phyloP scores from a whole-genome alignment of 2,888 invertebrate genomes.

The Pegoplata infirma region DNA sequence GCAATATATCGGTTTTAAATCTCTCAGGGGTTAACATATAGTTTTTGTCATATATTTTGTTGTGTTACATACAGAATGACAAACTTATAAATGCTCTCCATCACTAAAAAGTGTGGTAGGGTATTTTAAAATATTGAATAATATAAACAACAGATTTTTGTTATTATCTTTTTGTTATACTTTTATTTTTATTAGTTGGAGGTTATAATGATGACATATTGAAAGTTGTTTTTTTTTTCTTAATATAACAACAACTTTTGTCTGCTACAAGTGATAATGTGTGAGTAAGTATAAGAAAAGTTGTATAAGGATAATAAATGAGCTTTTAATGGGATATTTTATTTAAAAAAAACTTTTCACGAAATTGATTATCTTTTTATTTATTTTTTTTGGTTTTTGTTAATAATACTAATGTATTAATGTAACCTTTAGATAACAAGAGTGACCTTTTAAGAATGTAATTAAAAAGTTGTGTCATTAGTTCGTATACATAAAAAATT shows the following conservation, averaged over 20 bases:
- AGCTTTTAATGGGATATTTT: slow-evolving; percentile 31
- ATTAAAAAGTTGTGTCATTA: neutral
- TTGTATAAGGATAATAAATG: slow-evolving; percentile 24
- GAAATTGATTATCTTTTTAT: neutral
- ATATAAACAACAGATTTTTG: too few species aligned
- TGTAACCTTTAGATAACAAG: slow-evolving; percentile 5
- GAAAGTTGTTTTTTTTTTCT: neutral
- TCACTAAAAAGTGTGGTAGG: too few species aligned
- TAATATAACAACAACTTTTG: neutral
- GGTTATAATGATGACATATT: slow-evolving; percentile 25
- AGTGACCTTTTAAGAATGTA: neutral
- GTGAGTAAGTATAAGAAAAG: neutral
- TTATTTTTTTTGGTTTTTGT: too few species aligned
- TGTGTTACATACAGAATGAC: too few species aligned
- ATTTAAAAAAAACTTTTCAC: slow-evolving; percentile 9
- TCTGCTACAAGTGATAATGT: neutral
- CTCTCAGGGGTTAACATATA: too few species aligned
- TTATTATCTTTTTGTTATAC: neutral
- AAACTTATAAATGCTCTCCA: too few species aligned
- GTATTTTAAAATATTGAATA: too few species aligned
- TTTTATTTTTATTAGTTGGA: slow-evolving; percentile 1
- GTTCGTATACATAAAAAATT: neutral
- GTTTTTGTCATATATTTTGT: too few species aligned
- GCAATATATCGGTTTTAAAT: too few species aligned
- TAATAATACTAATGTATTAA: neutral